A percentile compares a stretch with the other conserved stretches of the same genome.
These are phyloP conservation scores for Oryzias melastigma DNA, from an alignment of 2,113 vertebrate genomes.

Conservation along the genomic window DNA sequence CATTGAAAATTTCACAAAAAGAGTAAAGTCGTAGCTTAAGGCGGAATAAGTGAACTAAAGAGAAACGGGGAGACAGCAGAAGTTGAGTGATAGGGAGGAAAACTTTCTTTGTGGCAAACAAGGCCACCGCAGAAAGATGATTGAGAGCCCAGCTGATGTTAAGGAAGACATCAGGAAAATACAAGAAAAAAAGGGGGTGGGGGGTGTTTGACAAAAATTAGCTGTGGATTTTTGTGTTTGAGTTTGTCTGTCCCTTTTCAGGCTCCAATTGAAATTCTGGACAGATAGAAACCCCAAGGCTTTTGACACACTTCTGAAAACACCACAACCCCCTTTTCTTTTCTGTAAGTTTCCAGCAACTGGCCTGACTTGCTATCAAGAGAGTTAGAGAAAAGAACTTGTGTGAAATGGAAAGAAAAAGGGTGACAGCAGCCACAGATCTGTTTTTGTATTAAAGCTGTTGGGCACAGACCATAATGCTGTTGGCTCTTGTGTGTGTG, in stretches of 20 bases:
- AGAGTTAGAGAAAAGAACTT: constrained; percentile 18
- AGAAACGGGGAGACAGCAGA: constrained; percentile 42
- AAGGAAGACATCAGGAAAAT: constrained; percentile 86
- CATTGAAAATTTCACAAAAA: constrained; percentile 19
- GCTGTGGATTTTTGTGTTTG: constrained; percentile 84
- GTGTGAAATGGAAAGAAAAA: constrained; percentile 23
- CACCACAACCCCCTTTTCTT: constrained; percentile 81
- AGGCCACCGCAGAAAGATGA: constrained; percentile 68
- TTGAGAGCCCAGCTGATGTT: constrained; percentile 71
- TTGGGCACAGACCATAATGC: no score
- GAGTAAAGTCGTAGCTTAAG: constrained; percentile 41
- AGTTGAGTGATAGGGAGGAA: constrained; percentile 64
- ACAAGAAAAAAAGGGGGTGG: constrained; percentile 52
- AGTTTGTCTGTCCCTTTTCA: constrained; percentile 83
- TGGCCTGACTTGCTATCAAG: constrained; percentile 78
- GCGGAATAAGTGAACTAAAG: constrained; percentile 45
- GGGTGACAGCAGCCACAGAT: constrained; percentile 24
- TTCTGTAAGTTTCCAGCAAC: constrained; percentile 82
- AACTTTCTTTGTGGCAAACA: constrained; percentile 38
- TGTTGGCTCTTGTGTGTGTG: background rate
- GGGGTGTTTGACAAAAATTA: constrained; percentile 87
- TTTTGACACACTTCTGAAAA: constrained; percentile 92
- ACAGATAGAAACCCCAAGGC: constrained; percentile 87
- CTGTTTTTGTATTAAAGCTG: constrained; percentile 19
- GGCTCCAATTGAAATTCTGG: constrained; percentile 86